Evolutionary conservation across 2,888 invertebrate species (phyloP).

Genomic region (Tetragonula carbonaria): DNA sequence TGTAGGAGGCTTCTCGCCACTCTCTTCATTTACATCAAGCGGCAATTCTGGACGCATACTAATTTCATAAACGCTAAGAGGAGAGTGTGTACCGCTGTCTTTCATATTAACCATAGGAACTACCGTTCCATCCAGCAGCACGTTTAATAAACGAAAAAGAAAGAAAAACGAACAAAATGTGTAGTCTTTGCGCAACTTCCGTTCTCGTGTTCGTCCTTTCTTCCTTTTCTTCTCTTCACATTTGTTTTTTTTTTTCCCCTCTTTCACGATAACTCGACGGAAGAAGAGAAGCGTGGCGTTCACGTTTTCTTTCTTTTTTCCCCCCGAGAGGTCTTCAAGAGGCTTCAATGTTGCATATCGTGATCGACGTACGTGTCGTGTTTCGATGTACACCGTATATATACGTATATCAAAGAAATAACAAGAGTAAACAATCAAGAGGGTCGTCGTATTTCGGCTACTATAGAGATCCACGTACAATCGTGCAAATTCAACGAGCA

Average conservation of each 20-base stretch:
- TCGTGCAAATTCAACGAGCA: conserved; percentile 28
- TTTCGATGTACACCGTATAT: conserved; percentile 12
- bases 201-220: conserved; percentile 18
- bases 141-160: conserved; percentile 29
- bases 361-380: conserved; percentile 20
- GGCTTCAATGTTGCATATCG: conserved; percentile 22
- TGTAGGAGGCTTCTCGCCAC: conserved; percentile 64
- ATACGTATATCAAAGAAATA: conserved; percentile 32
- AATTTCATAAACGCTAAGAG: conserved; percentile 73
- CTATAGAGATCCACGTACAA: conserved; percentile 43
- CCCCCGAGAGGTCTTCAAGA: conserved; percentile 13
- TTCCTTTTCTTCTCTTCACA: neutral
- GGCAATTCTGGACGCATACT: conserved; percentile 64
- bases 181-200: conserved; percentile 48
- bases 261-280: conserved; percentile 26
- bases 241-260: neutral
- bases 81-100: conserved; percentile 65
- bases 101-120: conserved; percentile 65
- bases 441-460: conserved; percentile 39
- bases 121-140: conserved; percentile 63
- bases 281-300: conserved; percentile 25
- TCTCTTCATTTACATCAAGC: conserved; percentile 58
- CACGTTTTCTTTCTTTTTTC: neutral
- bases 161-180: conserved; percentile 37
- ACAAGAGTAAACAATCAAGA: conserved; percentile 46